A percentile compares a stretch with the other conserved stretches of the same genome.
Evolutionary conservation across 1,140 invertebrate species (phyloP).

Genomic region (Apis florea): DNA sequence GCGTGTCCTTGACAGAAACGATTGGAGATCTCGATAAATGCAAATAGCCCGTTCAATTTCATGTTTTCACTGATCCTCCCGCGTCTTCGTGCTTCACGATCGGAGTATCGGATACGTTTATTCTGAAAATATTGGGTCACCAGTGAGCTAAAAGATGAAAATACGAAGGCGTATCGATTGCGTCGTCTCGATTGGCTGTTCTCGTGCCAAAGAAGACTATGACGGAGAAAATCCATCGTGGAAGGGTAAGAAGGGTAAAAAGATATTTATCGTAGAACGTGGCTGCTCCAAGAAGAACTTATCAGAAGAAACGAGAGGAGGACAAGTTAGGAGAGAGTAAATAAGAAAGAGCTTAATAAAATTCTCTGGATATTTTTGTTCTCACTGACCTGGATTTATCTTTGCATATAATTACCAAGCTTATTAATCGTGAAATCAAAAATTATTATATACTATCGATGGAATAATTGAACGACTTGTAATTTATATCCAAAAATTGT

Average conservation of each 20-base stretch:
- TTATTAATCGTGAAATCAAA: too few species aligned
- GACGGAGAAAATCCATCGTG: not conserved
- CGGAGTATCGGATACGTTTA: not conserved
- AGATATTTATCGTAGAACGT: not conserved
- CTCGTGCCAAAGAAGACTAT: not conserved
- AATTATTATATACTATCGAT: too few species aligned
- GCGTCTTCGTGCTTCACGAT: not conserved
- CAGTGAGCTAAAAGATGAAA: not conserved
- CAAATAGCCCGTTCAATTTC: not conserved
- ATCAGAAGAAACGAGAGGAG: slow-evolving; percentile 4
- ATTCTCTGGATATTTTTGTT: slow-evolving; percentile 68
- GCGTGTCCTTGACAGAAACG: slow-evolving; percentile 23
- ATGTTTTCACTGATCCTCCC: slow-evolving; percentile 28
- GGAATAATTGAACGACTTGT: too few species aligned
- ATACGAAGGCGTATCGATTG: not conserved
- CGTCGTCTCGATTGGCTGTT: not conserved
- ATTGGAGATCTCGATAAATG: slow-evolving; percentile 22
- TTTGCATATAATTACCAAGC: too few species aligned
- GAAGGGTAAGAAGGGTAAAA: too few species aligned
- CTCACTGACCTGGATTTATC: slow-evolving; percentile 63
- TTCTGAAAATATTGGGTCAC: not conserved
- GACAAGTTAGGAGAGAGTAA: not conserved
- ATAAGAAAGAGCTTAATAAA: slow-evolving; percentile 49
- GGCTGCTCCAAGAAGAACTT: not conserved
- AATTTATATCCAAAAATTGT: too few species aligned